Base-by-base conservation (phyloP, 2,113 vertebrate genomes). In the Caretta caretta region DNA sequence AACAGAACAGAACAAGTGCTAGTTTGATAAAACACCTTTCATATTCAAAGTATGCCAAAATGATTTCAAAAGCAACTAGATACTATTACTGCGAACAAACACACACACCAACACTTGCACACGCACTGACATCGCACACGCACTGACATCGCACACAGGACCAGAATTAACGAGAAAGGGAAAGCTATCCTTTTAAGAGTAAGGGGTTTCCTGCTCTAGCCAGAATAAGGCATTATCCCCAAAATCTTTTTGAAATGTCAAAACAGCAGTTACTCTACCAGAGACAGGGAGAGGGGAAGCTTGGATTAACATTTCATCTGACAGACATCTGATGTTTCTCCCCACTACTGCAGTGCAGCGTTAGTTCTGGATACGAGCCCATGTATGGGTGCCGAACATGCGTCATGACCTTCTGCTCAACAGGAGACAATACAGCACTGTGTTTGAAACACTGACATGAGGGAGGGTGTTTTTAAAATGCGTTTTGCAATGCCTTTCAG, bases 1-100 rank as follows among this genome's bases (percentile, higher is more conserved):
- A 56, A 29, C 16, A 65, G 2, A 0, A 0, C 0, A 12, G 0
- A 1, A 6, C 3, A 54, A 4, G 16, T 84, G 22, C 31, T 51
- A 17, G 9, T 10, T 25, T 84, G 4, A 82, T 56, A 51, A 84
- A 87, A 59, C 9, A 80, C 0, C 8, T 80, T 90, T 86, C 22
- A 4, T 69, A n/a, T 42, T 79, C n/a, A 78, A 14, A 90, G 25
- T 81, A 19, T 12, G 1, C 25, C 53, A 53, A 84, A 72, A 80
- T n/a, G 1, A 2, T 87, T 81, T 90, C 8, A 82, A 83, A 90
- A 5, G 38, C 53, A 50, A 49, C 14, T 81, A 12, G 19, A 78
- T 12, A 78, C 2, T 22, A 51, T 65, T 91, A 50, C 65, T 62
- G 17, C 4, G 89, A 93, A 78, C 1, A 56, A n/a, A 72, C 65